phyloP scores from a whole-genome alignment of 2,113 vertebrate species.

The Nesoenas mayeri region DNA sequence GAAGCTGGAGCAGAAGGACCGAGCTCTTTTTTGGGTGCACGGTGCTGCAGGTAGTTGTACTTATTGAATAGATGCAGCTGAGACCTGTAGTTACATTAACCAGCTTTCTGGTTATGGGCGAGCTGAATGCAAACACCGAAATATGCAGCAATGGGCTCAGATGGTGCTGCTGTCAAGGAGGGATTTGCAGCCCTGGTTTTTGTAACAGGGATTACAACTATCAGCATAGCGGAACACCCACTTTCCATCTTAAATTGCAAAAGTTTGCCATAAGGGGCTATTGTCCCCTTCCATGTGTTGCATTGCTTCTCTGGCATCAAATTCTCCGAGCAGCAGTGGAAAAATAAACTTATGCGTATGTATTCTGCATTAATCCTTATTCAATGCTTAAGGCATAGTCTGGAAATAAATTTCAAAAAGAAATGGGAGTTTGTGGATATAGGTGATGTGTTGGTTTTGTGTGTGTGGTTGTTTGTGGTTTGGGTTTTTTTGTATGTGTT shows the following conservation, averaged over 20 bases:
- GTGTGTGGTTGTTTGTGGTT: rapidly evolving
- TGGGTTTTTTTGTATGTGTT: not conserved
- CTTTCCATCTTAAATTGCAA: not conserved
- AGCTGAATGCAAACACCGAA: rapidly evolving
- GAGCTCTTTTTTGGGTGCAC: not conserved
- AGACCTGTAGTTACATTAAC: not conserved
- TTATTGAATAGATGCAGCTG: too few species aligned
- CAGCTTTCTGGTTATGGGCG: not conserved
- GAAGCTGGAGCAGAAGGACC: not conserved
- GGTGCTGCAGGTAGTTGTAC: not conserved
- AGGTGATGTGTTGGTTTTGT: not conserved
- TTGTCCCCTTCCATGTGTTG: not conserved
- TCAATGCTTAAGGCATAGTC: not conserved
- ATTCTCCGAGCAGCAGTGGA: not conserved
- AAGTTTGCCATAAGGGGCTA: not conserved
- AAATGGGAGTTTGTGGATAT: not conserved
- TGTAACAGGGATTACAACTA: not conserved
- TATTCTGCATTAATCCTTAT: not conserved
- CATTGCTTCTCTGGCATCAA: not conserved
- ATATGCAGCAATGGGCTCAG: rapidly evolving
- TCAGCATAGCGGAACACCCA: not conserved
- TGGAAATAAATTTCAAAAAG: slow-evolving; percentile 7
- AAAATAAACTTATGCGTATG: slow-evolving; percentile 13
- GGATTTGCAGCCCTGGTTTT: not conserved
- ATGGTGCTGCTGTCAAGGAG: not conserved